A percentile compares a stretch with the other conserved stretches of the same genome.
phyloP scores from a whole-genome alignment of 2,888 invertebrate species.

The Drosophila borborema region DNA sequence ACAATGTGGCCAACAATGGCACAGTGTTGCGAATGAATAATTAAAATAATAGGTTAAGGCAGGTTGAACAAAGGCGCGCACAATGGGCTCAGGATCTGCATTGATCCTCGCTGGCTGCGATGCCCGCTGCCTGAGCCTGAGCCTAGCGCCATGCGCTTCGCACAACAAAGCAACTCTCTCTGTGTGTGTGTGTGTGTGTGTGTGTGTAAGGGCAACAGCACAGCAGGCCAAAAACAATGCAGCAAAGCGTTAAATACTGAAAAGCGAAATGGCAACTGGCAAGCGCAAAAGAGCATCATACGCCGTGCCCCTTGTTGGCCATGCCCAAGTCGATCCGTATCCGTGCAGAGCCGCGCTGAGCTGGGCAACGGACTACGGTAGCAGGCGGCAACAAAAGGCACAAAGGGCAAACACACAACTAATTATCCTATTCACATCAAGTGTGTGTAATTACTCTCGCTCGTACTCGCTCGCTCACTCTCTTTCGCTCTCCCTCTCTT shows the following conservation, averaged over 20 bases:
- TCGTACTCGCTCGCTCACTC: conserved; percentile 15
- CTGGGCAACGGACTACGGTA: conserved; percentile 49
- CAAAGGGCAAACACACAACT: conserved; percentile 66
- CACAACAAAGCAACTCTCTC: conserved; percentile 28
- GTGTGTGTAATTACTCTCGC: conserved; percentile 68
- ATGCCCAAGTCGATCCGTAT: conserved; percentile 33
- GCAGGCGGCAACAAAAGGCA: conserved; percentile 66
- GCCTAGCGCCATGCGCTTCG: conserved; percentile 71
- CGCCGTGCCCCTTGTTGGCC: conserved; percentile 9
- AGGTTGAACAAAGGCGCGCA: conserved; percentile 56
- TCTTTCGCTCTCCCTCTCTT: conserved; percentile 6
- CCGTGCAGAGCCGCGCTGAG: conserved; percentile 38
- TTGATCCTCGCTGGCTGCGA: conserved; percentile 54
- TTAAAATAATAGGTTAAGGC: conserved; percentile 77
- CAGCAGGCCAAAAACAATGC: conserved; percentile 74
- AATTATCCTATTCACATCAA: conserved; percentile 77
- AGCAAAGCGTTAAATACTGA: conserved; percentile 69
- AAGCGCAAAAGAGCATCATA: conserved; percentile 51
- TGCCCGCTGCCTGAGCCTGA: conserved; percentile 18
- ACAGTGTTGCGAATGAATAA: conserved; percentile 79
- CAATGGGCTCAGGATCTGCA: conserved; percentile 48
- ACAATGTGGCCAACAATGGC: conserved; percentile 60
- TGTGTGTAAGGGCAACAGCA: conserved; percentile 31
- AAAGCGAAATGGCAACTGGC: conserved; percentile 28
- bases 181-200: not conserved